A percentile compares a stretch with the other conserved stretches of the same genome.
Conservation (phyloP, 2,113 vertebrate species). For the Oceanodroma tethys region DNA sequence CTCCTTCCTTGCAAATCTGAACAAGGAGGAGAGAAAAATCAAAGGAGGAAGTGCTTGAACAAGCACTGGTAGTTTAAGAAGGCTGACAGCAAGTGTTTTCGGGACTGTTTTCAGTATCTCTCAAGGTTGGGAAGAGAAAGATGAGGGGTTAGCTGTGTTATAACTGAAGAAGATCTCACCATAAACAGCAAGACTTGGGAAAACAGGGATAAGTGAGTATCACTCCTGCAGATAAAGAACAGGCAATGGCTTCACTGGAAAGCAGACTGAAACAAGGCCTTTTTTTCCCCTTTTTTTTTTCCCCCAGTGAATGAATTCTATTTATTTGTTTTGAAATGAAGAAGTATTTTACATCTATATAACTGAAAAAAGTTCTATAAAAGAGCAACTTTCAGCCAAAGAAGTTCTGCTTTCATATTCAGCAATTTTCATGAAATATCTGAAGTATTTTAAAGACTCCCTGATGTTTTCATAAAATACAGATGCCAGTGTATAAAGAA, state of each 20-base stretch:
- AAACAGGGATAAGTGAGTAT: neutral
- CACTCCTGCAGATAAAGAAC: neutral
- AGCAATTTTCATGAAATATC: neutral
- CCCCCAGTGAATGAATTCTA: neutral
- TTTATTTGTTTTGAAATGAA: neutral
- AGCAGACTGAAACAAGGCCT: neutral
- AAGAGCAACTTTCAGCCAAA: neutral
- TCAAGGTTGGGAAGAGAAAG: neutral
- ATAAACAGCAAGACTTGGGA: neutral
- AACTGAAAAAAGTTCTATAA: neutral
- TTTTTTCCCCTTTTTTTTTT: no score
- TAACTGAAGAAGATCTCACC: neutral
- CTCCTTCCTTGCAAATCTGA: neutral
- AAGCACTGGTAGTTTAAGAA: neutral
- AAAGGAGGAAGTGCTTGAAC: neutral
- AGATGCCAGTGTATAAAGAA: neutral
- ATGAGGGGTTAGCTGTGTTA: neutral
- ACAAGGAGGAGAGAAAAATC: neutral
- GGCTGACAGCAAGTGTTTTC: neutral
- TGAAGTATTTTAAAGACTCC: neutral
- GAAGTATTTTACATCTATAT: neutral
- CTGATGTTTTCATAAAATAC: slow-evolving; percentile 9
- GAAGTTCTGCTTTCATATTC: neutral
- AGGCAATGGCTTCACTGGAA: neutral
- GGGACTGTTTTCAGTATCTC: neutral